Base-by-base conservation (phyloP, 2,888 invertebrate species). In the Tenthredo scrophulariae region DNA sequence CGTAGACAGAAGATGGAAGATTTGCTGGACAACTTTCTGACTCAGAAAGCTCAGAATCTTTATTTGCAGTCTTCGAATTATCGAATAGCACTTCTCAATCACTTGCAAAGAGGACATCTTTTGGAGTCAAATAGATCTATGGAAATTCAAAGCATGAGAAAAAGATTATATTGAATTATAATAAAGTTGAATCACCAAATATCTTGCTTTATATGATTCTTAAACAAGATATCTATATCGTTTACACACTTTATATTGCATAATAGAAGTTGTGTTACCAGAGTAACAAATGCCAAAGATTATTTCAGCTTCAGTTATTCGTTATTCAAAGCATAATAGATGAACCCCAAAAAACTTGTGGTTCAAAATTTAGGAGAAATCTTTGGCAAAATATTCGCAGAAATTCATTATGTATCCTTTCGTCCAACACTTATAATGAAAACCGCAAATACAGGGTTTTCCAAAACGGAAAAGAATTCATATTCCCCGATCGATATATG, bases 261-360 rank as follows among this genome's bases (percentile, higher is more conserved):
- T 6, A 75, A 75, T n/a, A n/a, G 7, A 33, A 29, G 29, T 18
- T 15, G 29, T 54, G 7, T 29, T 74, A 40, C 37, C n/a, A 22
- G 13, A 74, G 13, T 43, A 15, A 77, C 77, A 77, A 77, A 50
- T 77, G 77, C 54, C 50, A 54, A 33, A 77, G 29, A 33, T 50
- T 33, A n/a, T 50, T 50, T 43, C 0, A 43, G 26, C 2, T 74
- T 77, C 50, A 77, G 29, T 50, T 54, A 50, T 77, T 15, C 7
- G 50, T 29, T 26, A 13, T 54, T 3, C 40, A 29, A 54, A 18
- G 1, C 50, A 54, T 29, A 54, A 77, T 54, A 46, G 18, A 6
- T 54, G 54, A 75, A 50, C 29, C 33, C 15, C 7, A 77, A 77
- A 50, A 5, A 50, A 54, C 29, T 54, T 29, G 50, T 29, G 18